A percentile compares a stretch with the other conserved stretches of the same genome.
Conservation (phyloP, 1,140 invertebrate species). For the Homarus americanus region DNA sequence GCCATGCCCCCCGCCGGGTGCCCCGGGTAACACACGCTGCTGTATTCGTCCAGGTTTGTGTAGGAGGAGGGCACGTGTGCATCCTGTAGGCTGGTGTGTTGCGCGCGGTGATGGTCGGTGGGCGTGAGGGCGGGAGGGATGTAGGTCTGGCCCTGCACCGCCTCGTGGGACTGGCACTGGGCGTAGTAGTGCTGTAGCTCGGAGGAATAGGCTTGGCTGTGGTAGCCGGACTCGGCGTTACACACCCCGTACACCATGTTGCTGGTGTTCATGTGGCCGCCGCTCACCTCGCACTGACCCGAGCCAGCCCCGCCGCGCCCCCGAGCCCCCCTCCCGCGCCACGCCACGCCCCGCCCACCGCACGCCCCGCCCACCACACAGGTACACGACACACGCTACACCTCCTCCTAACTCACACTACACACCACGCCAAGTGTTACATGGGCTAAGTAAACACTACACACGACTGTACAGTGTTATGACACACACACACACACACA, state of each 20-base stretch:
- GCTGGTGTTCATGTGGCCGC: conserved; percentile 75
- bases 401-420: conserved; percentile 26
- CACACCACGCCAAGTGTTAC: conserved; percentile 27
- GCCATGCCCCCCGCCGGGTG: conserved; percentile 64
- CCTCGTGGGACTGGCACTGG: conserved; percentile 76
- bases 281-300: conserved; percentile 59
- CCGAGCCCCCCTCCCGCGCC: conserved; percentile 15
- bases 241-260: conserved; percentile 83
- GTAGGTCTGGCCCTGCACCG: conserved; percentile 70
- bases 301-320: conserved; percentile 24
- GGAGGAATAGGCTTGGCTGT: conserved; percentile 77
- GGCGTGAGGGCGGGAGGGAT: conserved; percentile 77
- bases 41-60: conserved; percentile 89
- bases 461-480: too few species aligned
- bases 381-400: conserved; percentile 20
- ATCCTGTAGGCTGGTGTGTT: conserved; percentile 72
- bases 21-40: conserved; percentile 74
- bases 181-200: conserved; percentile 76
- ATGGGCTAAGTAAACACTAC: conserved; percentile 16
- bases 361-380: conserved; percentile 30
- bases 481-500: too few species aligned
- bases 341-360: conserved; percentile 37
- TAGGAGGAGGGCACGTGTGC: conserved; percentile 82
- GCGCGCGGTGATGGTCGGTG: conserved; percentile 79
- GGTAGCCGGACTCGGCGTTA: conserved; percentile 78